A percentile compares a stretch with the other conserved stretches of the same genome.
Conservation (phyloP, 2,113 vertebrate species). For the Manacus vitellinus region DNA sequence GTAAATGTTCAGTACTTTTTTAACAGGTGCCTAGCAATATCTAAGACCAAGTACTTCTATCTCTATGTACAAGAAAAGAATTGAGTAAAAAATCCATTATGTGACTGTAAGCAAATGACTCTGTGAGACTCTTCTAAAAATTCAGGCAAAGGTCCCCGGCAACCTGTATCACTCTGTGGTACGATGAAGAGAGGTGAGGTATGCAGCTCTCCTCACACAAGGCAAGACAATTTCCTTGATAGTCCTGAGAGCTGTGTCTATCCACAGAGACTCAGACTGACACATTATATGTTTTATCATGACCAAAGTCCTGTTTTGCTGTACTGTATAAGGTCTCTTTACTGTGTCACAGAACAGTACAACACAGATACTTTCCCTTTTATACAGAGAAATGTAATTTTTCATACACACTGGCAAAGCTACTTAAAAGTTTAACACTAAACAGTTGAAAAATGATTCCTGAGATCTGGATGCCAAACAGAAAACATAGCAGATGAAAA, state of each 20-base stretch:
- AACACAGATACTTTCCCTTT: no score
- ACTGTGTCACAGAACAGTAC: background rate
- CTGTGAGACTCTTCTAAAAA: background rate
- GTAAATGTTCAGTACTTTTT: background rate
- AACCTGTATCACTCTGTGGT: background rate
- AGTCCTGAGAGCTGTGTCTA: background rate
- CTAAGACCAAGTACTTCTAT: background rate
- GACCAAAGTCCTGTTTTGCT: background rate
- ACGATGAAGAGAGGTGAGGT: background rate
- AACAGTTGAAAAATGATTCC: background rate
- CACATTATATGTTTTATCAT: background rate
- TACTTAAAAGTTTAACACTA: background rate
- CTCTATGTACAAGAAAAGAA: background rate
- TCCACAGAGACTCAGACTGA: background rate
- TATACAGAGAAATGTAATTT: background rate
- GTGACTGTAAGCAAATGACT: accelerated
- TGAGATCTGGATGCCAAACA: background rate
- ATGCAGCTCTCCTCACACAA: background rate
- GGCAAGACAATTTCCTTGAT: background rate
- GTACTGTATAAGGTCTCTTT: background rate
- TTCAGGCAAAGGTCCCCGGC: background rate
- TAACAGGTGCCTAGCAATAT: background rate
- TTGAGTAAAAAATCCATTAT: background rate
- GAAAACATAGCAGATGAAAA: background rate
- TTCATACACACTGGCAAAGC: background rate